These are phyloP conservation scores for Chaetodon trifascialis DNA, from an alignment of 2,113 vertebrate species.

Conservation along the genomic window DNA sequence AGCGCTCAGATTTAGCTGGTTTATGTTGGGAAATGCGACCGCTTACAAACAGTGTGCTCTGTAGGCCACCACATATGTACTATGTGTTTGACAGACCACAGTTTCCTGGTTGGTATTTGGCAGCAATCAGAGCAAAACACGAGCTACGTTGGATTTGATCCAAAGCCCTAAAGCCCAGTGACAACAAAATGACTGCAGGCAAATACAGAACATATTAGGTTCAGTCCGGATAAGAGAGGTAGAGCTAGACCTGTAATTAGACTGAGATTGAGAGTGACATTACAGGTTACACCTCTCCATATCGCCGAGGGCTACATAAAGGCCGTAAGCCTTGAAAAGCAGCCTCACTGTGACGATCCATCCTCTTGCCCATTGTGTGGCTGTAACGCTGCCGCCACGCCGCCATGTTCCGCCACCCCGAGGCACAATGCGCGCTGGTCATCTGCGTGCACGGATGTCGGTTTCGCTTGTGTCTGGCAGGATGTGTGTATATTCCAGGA, in stretches of 20 bases:
- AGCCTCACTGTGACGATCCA: constrained; percentile 34
- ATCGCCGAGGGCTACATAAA: constrained; percentile 53
- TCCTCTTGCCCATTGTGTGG: constrained; percentile 55
- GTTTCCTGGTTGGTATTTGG: constrained; percentile 73
- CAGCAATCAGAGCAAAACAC: constrained; percentile 42
- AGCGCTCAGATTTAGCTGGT: constrained; percentile 36
- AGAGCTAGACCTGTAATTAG: constrained; percentile 57
- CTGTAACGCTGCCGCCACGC: constrained; percentile 24
- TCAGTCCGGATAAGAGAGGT: constrained; percentile 37
- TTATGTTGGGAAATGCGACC: constrained; percentile 54
- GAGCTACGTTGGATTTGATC: constrained; percentile 45
- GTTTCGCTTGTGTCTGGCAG: constrained; percentile 72
- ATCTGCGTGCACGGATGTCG: constrained; percentile 69
- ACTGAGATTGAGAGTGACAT: constrained; percentile 46
- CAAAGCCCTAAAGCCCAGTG: constrained; percentile 59
- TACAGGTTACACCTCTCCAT: constrained; percentile 62
- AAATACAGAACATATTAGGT: constrained; percentile 45
- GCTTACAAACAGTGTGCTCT: constrained; percentile 39
- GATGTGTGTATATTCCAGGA: constrained; percentile 73
- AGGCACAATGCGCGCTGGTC: constrained; percentile 70
- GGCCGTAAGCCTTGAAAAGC: constrained; percentile 47
- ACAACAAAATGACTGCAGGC: constrained; percentile 64
- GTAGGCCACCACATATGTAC: constrained; percentile 37
- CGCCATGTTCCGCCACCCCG: constrained; percentile 65
- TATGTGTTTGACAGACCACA: constrained; percentile 69